phyloP scores from a whole-genome alignment of 2,113 vertebrate species.

The Oncorhynchus kisutch region DNA sequence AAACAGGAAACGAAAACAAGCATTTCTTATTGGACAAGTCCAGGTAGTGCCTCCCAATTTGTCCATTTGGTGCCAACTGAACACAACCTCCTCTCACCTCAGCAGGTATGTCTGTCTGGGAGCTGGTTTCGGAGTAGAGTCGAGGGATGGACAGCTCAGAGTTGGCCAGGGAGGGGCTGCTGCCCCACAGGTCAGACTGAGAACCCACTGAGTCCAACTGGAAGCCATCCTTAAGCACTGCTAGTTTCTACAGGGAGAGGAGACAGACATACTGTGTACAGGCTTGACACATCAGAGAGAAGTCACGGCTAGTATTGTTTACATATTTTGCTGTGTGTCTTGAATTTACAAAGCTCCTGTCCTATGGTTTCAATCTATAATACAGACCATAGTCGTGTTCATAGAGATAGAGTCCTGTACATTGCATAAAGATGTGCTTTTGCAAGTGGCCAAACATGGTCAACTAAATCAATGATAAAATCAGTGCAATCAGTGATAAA shows the following conservation, averaged over 20 bases:
- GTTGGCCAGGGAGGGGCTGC: slow-evolving; percentile 79
- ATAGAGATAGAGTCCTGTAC: too few species aligned
- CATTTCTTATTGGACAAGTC: background rate
- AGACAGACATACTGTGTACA: background rate
- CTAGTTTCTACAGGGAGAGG: slow-evolving; percentile 80
- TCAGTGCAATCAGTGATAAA: background rate
- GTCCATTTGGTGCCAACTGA: background rate
- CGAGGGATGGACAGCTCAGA: slow-evolving; percentile 77
- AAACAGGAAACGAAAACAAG: too few species aligned
- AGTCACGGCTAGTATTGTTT: too few species aligned
- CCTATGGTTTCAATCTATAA: too few species aligned
- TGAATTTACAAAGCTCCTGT: too few species aligned
- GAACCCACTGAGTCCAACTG: slow-evolving; percentile 78
- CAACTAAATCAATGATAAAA: too few species aligned
- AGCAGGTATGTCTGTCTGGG: slow-evolving; percentile 91
- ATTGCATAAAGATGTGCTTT: too few species aligned
- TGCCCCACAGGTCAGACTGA: slow-evolving; percentile 89
- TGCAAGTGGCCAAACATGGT: too few species aligned
- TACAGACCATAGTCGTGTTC: too few species aligned
- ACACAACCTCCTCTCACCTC: slow-evolving; percentile 74
- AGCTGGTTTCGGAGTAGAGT: slow-evolving; percentile 88
- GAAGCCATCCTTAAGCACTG: slow-evolving; percentile 90
- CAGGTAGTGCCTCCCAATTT: background rate
- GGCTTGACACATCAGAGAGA: background rate
- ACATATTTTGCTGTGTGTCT: too few species aligned